Evolutionary conservation across 2,113 vertebrate genomes (phyloP).

Genomic region (Saccopteryx leptura): DNA sequence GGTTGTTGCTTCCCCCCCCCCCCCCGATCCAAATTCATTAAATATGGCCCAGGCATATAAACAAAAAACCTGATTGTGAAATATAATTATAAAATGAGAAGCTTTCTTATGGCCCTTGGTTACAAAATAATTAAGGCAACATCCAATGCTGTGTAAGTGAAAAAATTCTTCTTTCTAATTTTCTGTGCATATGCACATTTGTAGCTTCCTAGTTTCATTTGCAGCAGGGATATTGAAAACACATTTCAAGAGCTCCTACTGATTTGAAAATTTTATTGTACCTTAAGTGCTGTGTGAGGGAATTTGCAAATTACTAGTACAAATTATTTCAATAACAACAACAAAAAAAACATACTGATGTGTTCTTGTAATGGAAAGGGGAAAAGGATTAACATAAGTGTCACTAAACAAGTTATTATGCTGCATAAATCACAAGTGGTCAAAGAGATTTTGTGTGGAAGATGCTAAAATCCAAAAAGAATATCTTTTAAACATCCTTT

Average conservation of each 20-base stretch:
- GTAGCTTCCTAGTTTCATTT: constrained; percentile 41
- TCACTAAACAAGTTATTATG: constrained; percentile 48
- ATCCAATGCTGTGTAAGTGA: neutral
- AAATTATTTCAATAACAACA: constrained; percentile 74
- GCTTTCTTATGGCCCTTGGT: neutral
- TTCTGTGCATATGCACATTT: neutral
- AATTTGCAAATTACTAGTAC: constrained; percentile 65
- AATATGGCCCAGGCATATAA: neutral
- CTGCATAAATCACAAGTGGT: constrained; percentile 44
- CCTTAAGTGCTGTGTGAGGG: constrained; percentile 52
- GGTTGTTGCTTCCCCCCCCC: neutral
- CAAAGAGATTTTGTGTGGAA: constrained; percentile 24
- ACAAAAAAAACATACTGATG: constrained; percentile 44
- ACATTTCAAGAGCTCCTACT: constrained; percentile 64
- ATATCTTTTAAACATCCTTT: neutral
- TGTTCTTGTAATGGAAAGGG: constrained; percentile 46
- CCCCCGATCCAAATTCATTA: neutral
- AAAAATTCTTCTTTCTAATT: constrained; percentile 50
- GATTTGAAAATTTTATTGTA: constrained; percentile 67
- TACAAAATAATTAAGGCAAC: constrained; percentile 64
- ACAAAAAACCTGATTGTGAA: neutral
- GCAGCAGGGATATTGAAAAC: constrained; percentile 53
- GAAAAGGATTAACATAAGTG: constrained; percentile 66
- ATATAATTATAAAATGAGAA: constrained; percentile 40
- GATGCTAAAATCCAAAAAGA: neutral